phyloP scores from a whole-genome alignment of 2,888 invertebrate species.

The Eristalis pertinax region DNA sequence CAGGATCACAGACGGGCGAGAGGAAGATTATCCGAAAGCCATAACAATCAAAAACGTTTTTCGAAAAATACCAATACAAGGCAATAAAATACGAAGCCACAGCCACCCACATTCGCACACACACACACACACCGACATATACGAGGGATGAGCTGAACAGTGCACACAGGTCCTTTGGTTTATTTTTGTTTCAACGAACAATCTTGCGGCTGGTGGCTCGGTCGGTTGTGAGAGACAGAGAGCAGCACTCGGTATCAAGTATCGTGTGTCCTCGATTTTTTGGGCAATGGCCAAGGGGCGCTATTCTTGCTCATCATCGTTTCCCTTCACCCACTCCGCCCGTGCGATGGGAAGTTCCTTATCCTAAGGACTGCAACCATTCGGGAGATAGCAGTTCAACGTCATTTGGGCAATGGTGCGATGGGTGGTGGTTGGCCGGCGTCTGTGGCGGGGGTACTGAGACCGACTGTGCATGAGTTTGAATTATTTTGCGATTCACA shows the following conservation, averaged over 20 bases:
- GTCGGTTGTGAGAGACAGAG: neutral
- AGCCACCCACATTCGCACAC: too few relatives aligned
- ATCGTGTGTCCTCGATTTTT: slow-evolving; percentile 36
- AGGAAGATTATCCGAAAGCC: slow-evolving; percentile 62
- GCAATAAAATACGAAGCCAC: slow-evolving; percentile 53
- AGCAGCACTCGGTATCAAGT: neutral
- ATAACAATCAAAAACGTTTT: slow-evolving; percentile 66
- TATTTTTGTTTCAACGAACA: slow-evolving; percentile 48
- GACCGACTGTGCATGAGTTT: slow-evolving; percentile 34
- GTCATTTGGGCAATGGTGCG: neutral
- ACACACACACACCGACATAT: too few relatives aligned
- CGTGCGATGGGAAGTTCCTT: slow-evolving; percentile 35
- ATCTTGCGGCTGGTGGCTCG: slow-evolving; percentile 5
- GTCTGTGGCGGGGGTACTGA: neutral
- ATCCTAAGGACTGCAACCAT: slow-evolving; percentile 47
- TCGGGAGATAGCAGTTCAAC: slow-evolving; percentile 16
- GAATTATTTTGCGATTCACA: slow-evolving; percentile 63
- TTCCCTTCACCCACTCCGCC: neutral
- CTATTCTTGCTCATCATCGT: neutral
- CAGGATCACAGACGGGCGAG: neutral
- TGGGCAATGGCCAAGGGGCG: slow-evolving; percentile 30
- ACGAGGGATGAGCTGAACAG: neutral
- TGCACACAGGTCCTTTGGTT: slow-evolving; percentile 20
- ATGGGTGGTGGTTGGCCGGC: neutral
- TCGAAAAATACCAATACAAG: slow-evolving; percentile 58